These are phyloP conservation scores for Rhadinocentrus ornatus DNA, from an alignment of 2,797 vertebrate species.

Conservation along the genomic window DNA sequence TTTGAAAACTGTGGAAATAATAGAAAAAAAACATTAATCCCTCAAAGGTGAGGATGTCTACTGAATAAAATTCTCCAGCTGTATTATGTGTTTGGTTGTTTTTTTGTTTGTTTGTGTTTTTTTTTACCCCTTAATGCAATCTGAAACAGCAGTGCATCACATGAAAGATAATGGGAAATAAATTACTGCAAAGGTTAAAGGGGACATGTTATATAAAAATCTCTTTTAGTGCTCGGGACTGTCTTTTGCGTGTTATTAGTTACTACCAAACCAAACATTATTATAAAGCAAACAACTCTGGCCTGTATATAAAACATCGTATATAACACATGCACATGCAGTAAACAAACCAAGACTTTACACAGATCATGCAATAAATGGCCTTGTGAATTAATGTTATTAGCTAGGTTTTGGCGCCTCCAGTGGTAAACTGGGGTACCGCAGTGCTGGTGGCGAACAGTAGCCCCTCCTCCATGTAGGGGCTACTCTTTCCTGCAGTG, in stretches of 20 bases:
- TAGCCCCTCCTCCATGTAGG: slow-evolving; percentile 45
- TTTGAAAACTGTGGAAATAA: too few species aligned
- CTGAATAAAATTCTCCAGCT: not conserved
- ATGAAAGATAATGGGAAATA: too few species aligned
- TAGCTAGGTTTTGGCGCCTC: slow-evolving; percentile 20
- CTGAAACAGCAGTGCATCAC: too few species aligned
- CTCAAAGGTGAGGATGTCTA: too few species aligned
- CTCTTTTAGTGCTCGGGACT: not conserved
- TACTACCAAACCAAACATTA: not conserved
- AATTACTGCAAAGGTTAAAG: not conserved
- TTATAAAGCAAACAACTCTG: not conserved
- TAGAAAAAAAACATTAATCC: too few species aligned
- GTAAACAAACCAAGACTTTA: too few species aligned
- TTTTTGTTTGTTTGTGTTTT: too few species aligned
- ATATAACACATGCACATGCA: not conserved
- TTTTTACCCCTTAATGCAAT: too few species aligned
- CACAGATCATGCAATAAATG: not conserved
- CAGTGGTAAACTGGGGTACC: not conserved
- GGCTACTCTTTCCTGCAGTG: slow-evolving; percentile 30
- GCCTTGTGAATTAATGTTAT: too few species aligned
- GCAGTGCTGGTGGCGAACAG: not conserved
- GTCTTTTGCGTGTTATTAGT: not conserved
- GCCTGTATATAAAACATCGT: too few species aligned
- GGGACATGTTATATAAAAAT: not conserved
- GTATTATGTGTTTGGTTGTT: too few species aligned